Evolutionary conservation across 2,888 invertebrate species (phyloP), one percentile per base, ranked within the genome.

Genomic region (Lepidochrysops patricia): DNA sequence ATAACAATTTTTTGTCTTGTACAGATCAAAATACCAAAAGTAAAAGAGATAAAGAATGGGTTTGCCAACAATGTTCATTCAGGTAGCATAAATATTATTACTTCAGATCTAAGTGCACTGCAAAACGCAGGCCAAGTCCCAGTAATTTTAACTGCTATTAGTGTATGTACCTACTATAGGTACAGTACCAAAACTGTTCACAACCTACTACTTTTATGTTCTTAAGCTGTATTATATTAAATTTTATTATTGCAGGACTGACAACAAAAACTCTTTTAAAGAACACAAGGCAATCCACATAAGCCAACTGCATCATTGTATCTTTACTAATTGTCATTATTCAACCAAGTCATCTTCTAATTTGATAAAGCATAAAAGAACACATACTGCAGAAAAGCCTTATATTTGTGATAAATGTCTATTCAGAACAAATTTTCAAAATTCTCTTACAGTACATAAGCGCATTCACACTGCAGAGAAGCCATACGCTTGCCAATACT

Each of bases 321-420:
- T 89, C 63, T 83, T 79, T 66, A 82, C 86, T 64, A 79, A 84
- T 48, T 92, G 92, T 70, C 79, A 78, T 34, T 92, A 92, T 73
- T 82, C 80, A 63, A 84, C 91, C 63, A 91, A 90, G 73, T 68
- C 84, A 37, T 80, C 81, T 25, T 86, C 83, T 48, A 90, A 90
- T 70, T 74, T 90, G n/a, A 77, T 76, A 48, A 89, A 87, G 66
- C 89, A 90, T 64, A 83, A 76, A 70, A 74, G 89, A 64, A 79
- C 75, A 29, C 89, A 90, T 62, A 84, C 84, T 5, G 74, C 77
- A 49, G 86, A 89, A 61, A 85, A 83, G 58, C 89, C 84, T 1
- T 90, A 80, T 67, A 73, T 86, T 29, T 90, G 90, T 76, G 89
- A 90, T 60, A 74, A 75, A 63, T 90, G 90, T 68, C 74, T 82